Percentiles rank a stretch among this genome's conserved stretches.
Evolutionary conservation across 2,888 invertebrate genomes (phyloP).

Genomic region (Dryocosmus kuriphilus): DNA sequence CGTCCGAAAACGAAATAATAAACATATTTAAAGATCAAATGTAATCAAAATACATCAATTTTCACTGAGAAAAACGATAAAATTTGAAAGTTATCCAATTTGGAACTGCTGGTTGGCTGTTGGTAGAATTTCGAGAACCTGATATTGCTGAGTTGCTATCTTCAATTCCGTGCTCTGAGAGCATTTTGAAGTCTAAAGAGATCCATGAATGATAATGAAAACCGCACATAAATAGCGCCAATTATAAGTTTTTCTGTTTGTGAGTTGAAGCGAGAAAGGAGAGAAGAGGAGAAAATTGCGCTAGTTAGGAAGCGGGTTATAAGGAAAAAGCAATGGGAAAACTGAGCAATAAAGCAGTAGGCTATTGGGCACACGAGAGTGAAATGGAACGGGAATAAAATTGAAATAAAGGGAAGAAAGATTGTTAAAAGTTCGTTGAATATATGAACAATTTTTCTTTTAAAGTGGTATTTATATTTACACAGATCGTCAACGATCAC

Average conservation of each 20-base stretch:
- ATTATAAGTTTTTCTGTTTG: slow-evolving; percentile 39
- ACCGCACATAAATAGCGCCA: slow-evolving; percentile 33
- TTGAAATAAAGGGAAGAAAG: slow-evolving; percentile 26
- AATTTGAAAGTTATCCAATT: too few relatives aligned
- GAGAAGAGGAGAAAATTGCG: slow-evolving; percentile 23
- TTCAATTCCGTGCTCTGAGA: slow-evolving; percentile 19
- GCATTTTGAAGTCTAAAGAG: slow-evolving; percentile 3
- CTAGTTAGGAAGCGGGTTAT: slow-evolving; percentile 27
- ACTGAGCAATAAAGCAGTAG: slow-evolving; percentile 36
- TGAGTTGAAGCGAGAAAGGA: slow-evolving; percentile 23
- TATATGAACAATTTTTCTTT: background rate
- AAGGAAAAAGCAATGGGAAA: background rate
- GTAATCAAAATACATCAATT: too few relatives aligned
- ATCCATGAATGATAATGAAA: slow-evolving; percentile 28
- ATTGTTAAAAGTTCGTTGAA: slow-evolving; percentile 32
- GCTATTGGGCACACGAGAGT: slow-evolving; percentile 29
- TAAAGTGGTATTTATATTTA: background rate
- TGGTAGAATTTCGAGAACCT: background rate
- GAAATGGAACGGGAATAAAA: slow-evolving; percentile 29
- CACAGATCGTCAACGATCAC: background rate
- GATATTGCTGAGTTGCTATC: background rate
- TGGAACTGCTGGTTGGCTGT: background rate
- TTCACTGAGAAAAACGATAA: too few relatives aligned
- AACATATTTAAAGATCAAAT: too few relatives aligned
- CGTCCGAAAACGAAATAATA: too few relatives aligned